Percentiles rank a stretch among this genome's conserved stretches.
Evolutionary conservation across 1,140 invertebrate genomes (phyloP).

Genomic region (Centruroides sculpturatus): DNA sequence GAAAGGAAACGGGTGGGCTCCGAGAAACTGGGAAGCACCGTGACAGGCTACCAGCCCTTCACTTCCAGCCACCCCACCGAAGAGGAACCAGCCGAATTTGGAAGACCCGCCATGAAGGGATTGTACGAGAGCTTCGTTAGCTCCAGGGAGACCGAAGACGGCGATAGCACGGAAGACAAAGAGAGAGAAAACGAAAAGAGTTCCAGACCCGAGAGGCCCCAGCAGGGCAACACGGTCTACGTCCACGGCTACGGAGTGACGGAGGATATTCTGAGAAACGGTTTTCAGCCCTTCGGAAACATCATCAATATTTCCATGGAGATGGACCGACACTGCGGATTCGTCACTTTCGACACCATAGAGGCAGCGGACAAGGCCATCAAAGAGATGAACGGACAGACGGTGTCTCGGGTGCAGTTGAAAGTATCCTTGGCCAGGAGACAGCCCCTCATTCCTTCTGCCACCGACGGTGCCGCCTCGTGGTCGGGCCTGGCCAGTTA

Average conservation of each 20-base stretch:
- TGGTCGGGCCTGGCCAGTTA: conserved; percentile 57
- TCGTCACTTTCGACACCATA: conserved; percentile 81
- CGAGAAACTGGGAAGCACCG: conserved; percentile 39
- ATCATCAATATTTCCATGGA: conserved; percentile 83
- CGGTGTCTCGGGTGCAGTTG: conserved; percentile 58
- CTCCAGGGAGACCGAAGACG: conserved; percentile 47
- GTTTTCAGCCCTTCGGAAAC: conserved; percentile 58
- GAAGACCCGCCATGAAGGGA: conserved; percentile 37
- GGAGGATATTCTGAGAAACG: conserved; percentile 64
- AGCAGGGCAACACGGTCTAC: conserved; percentile 70
- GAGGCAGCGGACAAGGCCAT: conserved; percentile 76
- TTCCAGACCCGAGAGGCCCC: conserved; percentile 44
- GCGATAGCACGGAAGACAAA: conserved; percentile 24
- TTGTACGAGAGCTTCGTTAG: conserved; percentile 80
- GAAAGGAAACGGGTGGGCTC: conserved; percentile 55
- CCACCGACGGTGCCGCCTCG: conserved; percentile 57
- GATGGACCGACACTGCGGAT: conserved; percentile 74
- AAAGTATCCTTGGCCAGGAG: conserved; percentile 65
- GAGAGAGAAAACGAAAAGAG: conserved; percentile 35
- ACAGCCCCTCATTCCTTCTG: conserved; percentile 63
- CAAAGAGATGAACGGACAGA: conserved; percentile 66
- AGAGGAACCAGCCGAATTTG: conserved; percentile 23
- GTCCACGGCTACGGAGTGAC: conserved; percentile 64
- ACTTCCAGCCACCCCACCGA: conserved; percentile 61
- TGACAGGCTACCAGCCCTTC: conserved; percentile 78